phyloP scores from a whole-genome alignment of 1,140 invertebrate genomes.

The Heliothis subflexa region DNA sequence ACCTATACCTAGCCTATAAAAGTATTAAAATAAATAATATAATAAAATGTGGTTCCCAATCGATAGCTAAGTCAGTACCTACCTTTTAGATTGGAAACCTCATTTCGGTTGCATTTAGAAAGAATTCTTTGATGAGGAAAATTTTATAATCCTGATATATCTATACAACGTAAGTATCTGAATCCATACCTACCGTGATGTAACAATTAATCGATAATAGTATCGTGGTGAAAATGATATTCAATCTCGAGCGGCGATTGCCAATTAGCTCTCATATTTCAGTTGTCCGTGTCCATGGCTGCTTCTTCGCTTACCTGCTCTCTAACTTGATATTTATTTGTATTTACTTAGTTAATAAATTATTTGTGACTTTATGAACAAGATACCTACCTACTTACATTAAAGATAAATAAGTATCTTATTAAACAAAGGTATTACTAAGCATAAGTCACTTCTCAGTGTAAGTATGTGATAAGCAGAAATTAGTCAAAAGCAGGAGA shows the following conservation, averaged over 20 bases:
- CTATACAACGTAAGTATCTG: background rate
- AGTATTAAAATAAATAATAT: too few species aligned
- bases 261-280: constrained; percentile 80
- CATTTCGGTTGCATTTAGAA: too few species aligned
- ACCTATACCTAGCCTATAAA: too few species aligned
- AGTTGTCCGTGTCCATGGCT: constrained; percentile 61
- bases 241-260: constrained; percentile 71
- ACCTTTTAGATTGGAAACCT: background rate
- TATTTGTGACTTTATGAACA: background rate
- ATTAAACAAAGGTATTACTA: too few species aligned
- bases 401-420: too few species aligned
- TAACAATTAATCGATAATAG: constrained; percentile 8
- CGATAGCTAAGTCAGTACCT: background rate
- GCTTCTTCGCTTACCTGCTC: constrained; percentile 48
- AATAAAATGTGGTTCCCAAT: background rate
- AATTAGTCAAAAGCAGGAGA: too few species aligned
- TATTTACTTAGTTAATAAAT: background rate
- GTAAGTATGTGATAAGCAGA: too few species aligned
- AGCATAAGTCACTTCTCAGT: too few species aligned
- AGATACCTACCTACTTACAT: background rate
- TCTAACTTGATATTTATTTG: constrained; percentile 19
- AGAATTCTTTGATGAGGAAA: too few species aligned
- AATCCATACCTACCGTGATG: background rate
- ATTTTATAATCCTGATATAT: too few species aligned
- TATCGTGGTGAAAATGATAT: constrained; percentile 63